Evolutionary conservation across 2,888 invertebrate species (phyloP).

Genomic region (Conchocele bisecta): DNA sequence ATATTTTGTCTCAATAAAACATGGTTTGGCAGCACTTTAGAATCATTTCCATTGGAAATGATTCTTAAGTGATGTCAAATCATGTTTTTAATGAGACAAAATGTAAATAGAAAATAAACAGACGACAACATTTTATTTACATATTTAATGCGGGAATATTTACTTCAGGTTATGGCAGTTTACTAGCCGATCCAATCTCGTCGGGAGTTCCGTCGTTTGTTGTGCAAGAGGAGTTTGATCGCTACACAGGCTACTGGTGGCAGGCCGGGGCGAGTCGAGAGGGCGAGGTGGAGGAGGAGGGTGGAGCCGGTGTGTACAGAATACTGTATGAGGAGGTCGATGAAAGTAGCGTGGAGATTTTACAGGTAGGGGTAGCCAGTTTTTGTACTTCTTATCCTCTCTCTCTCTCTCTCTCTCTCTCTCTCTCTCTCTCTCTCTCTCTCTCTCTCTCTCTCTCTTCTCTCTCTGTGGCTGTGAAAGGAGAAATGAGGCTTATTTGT

Average conservation of each 20-base stretch:
- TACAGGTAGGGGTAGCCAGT: conserved; percentile 85
- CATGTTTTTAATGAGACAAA: too few relatives aligned
- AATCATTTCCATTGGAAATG: too few relatives aligned
- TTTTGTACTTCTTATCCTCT: neutral
- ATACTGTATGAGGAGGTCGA: conserved; percentile 86
- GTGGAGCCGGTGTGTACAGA: conserved; percentile 63
- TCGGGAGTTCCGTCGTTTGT: conserved; percentile 99
- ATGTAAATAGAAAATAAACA: too few relatives aligned
- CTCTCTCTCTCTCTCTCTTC: too few relatives aligned
- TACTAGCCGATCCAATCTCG: conserved; percentile 71
- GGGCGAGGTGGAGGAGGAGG: neutral
- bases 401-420: too few relatives aligned
- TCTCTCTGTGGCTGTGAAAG: too few relatives aligned
- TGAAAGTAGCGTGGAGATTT: conserved; percentile 92
- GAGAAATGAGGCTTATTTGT: too few relatives aligned
- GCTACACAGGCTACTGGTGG: conserved; percentile 99
- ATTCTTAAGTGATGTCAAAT: too few relatives aligned
- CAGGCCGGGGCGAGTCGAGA: conserved; percentile 85
- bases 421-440: too few relatives aligned
- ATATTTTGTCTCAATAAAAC: too few relatives aligned
- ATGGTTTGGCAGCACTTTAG: too few relatives aligned
- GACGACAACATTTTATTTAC: too few relatives aligned
- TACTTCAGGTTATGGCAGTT: conserved; percentile 50
- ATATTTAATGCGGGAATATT: neutral
- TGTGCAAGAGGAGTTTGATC: conserved; percentile 98